Base-by-base conservation (phyloP, 1,140 invertebrate species). In the Eriosoma lanigerum region DNA sequence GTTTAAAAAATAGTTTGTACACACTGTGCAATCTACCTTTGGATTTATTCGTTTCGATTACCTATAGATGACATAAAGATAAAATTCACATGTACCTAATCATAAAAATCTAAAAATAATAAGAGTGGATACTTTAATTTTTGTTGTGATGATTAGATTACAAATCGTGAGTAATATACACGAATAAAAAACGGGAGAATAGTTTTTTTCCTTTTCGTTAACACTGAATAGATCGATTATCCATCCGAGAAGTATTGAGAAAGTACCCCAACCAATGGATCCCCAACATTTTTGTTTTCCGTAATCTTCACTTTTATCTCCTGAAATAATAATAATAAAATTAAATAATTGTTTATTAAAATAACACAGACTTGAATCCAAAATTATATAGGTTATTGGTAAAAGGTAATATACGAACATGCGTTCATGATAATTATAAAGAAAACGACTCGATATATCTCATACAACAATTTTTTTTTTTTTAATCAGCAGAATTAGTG, bases 261-360 rank as follows among this genome's bases (percentile, higher is more conserved):
- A 91, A 80, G 92, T 86, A 75, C 93, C 93, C 89, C 92, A 94
- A 1, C 93, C 93, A 1, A 94, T 87, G 0, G 93, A 90, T 3
- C 93, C 92, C 90, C 92, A 96, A 82, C 96, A 87, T 73, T 93
- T 89, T 84, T 96, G 94, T 81, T 91, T 90, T 0, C 94, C 94
- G 85, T 94, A 96, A 60, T 90, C 87, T 58, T 90, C 88, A 44
- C 89, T 88, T 66, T 88, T 89, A 0, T 90, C 86, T 62, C 89
- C 90, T 89, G 82, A 56, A 82, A 56, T 85, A 85, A 76, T 6
- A 70, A 50, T n/a, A 38, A 17, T 50, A n/a, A 24, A 6, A 70
- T 15, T 38, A 0, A 17, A n/a, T 54, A 15, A 24, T 73, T 12
- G 12, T 21, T 56, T 1, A 29, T 26, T n/a, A 4, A 26, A 26